Conservation (phyloP, 1,140 invertebrate species). For the Pinna nobilis region DNA sequence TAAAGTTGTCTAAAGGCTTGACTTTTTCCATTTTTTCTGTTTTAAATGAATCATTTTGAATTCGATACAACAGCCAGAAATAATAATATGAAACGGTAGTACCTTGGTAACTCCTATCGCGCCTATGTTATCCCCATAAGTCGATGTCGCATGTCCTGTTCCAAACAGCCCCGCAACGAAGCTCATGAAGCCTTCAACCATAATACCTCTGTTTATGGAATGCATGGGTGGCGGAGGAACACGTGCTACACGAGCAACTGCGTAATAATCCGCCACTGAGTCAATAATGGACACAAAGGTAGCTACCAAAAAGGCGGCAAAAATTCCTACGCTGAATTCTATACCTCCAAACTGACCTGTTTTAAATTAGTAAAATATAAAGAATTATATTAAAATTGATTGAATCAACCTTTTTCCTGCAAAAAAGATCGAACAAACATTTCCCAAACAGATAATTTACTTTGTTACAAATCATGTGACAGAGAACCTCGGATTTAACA, state of each 20-base stretch:
- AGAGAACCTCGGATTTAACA: no score
- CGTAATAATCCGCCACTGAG: slow-evolving; percentile 71
- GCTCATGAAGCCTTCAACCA: slow-evolving; percentile 88
- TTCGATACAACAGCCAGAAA: no score
- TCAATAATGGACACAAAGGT: slow-evolving; percentile 65
- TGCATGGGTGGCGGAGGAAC: slow-evolving; percentile 58
- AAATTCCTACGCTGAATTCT: slow-evolving; percentile 49
- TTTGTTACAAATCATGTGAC: no score
- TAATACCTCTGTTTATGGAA: slow-evolving; percentile 77
- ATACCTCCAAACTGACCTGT: slow-evolving; percentile 64
- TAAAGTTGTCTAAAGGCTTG: no score
- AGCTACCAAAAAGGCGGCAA: slow-evolving; percentile 59
- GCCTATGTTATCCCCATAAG: slow-evolving; percentile 89
- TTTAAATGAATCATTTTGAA: no score
- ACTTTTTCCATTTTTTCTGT: no score
- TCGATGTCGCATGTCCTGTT: slow-evolving; percentile 88
- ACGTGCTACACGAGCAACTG: slow-evolving; percentile 47
- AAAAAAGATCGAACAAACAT: no score
- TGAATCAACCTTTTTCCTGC: no score
- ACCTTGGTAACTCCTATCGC: slow-evolving; percentile 83
- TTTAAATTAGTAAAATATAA: no score
- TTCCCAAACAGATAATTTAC: no score
- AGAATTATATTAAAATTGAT: no score
- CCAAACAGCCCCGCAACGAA: slow-evolving; percentile 88
- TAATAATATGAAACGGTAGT: no score